Evolutionary conservation across 2,888 invertebrate species (phyloP).

Genomic region (Volucella bombylans): DNA sequence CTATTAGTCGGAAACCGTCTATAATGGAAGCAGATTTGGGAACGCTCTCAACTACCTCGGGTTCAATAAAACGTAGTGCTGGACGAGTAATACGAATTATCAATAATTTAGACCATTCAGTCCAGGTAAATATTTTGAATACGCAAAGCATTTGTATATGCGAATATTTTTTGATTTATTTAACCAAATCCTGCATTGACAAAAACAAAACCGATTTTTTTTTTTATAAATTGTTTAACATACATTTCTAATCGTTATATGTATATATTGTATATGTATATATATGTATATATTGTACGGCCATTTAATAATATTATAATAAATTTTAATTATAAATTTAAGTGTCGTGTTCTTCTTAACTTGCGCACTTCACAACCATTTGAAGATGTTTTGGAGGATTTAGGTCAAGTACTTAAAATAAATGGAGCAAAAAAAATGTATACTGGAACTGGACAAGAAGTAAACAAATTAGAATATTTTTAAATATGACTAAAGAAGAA

Average conservation of each 20-base stretch:
- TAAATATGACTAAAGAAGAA: conserved; percentile 50
- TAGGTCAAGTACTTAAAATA: conserved; percentile 96
- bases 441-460: conserved; percentile 95
- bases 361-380: conserved; percentile 96
- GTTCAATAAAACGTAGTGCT: conserved; percentile 88
- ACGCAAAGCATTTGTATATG: too few relatives aligned
- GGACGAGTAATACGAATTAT: conserved; percentile 95
- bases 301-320: background rate
- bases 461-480: conserved; percentile 81
- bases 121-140: conserved; percentile 86
- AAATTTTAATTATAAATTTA: conserved; percentile 73
- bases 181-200: too few relatives aligned
- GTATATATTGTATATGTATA: background rate
- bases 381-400: conserved; percentile 95
- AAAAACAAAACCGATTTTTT: too few relatives aligned
- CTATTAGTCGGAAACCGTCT: conserved; percentile 91
- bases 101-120: conserved; percentile 95
- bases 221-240: background rate
- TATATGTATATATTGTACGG: too few relatives aligned
- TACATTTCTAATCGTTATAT: background rate
- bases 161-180: too few relatives aligned
- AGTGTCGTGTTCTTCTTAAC: conserved; percentile 95
- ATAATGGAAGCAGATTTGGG: conserved; percentile 89
- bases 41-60: conserved; percentile 86
- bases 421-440: conserved; percentile 95